A percentile compares a stretch with the other conserved stretches of the same genome.
Evolutionary conservation across 2,888 invertebrate genomes (phyloP).

Genomic region (Aphodius sticticus): DNA sequence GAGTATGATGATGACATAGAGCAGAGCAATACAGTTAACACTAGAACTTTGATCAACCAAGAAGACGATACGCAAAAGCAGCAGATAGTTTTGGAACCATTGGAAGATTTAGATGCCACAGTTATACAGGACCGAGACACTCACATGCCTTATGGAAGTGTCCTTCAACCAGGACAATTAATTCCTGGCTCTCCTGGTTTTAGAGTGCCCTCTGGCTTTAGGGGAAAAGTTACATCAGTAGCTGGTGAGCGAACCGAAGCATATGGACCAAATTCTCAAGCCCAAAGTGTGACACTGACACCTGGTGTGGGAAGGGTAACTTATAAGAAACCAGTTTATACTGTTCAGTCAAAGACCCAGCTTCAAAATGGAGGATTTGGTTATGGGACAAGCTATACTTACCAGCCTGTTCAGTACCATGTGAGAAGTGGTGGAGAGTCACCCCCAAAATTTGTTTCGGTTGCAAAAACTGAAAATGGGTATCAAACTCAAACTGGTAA

Average conservation of each 20-base stretch:
- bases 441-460: constrained; percentile 77
- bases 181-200: constrained; percentile 74
- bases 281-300: constrained; percentile 67
- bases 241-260: constrained; percentile 68
- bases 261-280: constrained; percentile 71
- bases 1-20: constrained; percentile 67
- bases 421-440: constrained; percentile 58
- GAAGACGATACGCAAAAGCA: constrained; percentile 68
- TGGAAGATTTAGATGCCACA: constrained; percentile 63
- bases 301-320: constrained; percentile 54
- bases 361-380: constrained; percentile 52
- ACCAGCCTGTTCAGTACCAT: constrained; percentile 53
- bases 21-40: constrained; percentile 62
- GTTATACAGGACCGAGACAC: constrained; percentile 66
- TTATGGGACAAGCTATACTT: constrained; percentile 55
- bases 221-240: constrained; percentile 71
- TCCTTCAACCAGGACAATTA: constrained; percentile 71
- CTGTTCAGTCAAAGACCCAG: constrained; percentile 53
- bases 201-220: constrained; percentile 73
- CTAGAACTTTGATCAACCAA: constrained; percentile 60
- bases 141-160: constrained; percentile 64
- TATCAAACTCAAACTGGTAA: constrained; percentile 69
- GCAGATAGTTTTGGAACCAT: constrained; percentile 68
- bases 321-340: constrained; percentile 53
- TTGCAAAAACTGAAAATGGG: constrained; percentile 82